These are phyloP conservation scores for Peromyscus maniculatus DNA, from an alignment of 2,113 vertebrate species.

Conservation along the genomic window DNA sequence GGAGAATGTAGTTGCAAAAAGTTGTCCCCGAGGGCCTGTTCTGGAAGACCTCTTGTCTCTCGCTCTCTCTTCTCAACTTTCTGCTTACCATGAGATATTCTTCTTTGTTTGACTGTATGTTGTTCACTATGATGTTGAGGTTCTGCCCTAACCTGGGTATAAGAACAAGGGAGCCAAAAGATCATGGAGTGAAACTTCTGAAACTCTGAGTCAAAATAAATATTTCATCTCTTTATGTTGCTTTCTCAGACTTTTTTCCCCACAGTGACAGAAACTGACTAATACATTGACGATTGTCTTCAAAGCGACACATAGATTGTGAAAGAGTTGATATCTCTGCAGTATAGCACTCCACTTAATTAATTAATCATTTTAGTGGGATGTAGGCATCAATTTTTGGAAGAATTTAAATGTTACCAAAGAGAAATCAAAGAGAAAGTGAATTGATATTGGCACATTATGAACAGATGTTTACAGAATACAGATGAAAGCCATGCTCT, in stretches of 20 bases:
- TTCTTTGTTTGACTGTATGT: neutral
- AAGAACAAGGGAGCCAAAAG: neutral
- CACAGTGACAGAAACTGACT: neutral
- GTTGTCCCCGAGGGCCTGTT: neutral
- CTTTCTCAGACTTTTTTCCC: neutral
- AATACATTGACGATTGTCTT: neutral
- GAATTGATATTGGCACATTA: constrained; percentile 26
- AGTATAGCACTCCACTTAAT: neutral
- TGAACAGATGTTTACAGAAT: constrained; percentile 43
- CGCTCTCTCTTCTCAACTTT: neutral
- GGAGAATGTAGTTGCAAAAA: neutral
- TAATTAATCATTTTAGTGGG: neutral
- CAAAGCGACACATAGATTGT: neutral
- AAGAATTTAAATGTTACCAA: neutral
- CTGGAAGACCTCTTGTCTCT: neutral
- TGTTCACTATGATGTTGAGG: neutral
- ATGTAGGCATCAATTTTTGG: neutral
- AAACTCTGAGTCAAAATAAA: neutral
- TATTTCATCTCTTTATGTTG: neutral
- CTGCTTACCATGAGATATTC: neutral
- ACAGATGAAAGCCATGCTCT: constrained; percentile 32
- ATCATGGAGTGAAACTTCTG: neutral
- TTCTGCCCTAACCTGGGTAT: neutral
- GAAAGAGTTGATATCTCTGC: neutral
- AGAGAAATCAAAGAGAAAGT: constrained; percentile 42